Evolutionary conservation across 2,797 vertebrate genomes (phyloP), one percentile per base, ranked within the genome.

Genomic region (Lemur catta): DNA sequence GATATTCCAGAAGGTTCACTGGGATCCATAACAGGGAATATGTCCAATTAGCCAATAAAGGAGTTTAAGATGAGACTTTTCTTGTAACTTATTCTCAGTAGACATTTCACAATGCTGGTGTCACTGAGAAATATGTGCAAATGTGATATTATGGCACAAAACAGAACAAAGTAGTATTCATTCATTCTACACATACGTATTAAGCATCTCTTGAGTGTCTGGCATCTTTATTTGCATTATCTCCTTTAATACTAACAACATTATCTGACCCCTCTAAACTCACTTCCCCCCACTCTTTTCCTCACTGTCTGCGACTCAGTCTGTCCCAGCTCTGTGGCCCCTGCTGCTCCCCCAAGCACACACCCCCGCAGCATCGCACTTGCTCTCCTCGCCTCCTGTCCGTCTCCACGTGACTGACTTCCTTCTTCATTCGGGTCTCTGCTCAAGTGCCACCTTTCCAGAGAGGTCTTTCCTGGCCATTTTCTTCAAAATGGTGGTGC

Each of bases 1-100:
- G 7, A 50, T 28, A 69, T 94, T 92, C 86, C 91, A 24, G 92
- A 92, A 94, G 90, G 93, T 79, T 59, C 65, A 92, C 57, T 91
- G 89, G 17, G 72, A 48, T 90, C 38, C 35, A 67, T 9, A 20
- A 28, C 52, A 93, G 3, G 6, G 6, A 35, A 18, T 6, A n/a
- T 22, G 61, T 86, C 7, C 9, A 86, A 12, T 55, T 46, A 63
- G 38, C 30, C 55, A n/a, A 4, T 79, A 30, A 69, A 81, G 2
- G 38, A 63, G 28, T 81, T 67, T 90, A 79, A 79, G 20, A 76
- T 74, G 18, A 57, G 30, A 50, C 6, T 2, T 41, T 48, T 55
- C 20, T 55, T 94, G 2, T 63, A 55, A 41, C 13, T 71, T 75
- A 52, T 81, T 61, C 74, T 81, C 52, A 57, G 20, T 0, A 67